phyloP scores from a whole-genome alignment of 2,113 vertebrate genomes.

The Urocynchramus pylzowi region DNA sequence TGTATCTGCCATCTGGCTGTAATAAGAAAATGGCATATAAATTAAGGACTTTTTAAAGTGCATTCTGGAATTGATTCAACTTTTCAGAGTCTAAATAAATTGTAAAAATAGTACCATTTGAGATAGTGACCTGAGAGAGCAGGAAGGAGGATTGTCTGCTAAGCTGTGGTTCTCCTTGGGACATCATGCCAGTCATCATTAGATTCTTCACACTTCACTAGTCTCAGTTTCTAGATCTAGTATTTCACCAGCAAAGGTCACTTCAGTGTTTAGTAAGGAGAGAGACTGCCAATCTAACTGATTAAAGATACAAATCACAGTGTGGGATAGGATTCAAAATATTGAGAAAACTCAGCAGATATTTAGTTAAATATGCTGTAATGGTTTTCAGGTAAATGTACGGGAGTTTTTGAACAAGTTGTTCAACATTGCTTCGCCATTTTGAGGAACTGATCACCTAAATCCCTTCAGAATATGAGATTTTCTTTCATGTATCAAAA shows the following conservation, averaged over 20 bases:
- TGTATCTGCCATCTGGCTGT: neutral
- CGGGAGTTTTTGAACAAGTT: neutral
- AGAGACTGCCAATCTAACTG: neutral
- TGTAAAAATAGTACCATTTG: neutral
- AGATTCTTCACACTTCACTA: neutral
- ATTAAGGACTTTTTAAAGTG: neutral
- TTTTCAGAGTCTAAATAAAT: neutral
- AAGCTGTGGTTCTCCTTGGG: neutral
- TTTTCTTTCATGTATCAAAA: conserved; percentile 16
- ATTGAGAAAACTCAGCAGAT: neutral
- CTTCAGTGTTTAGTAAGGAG: neutral
- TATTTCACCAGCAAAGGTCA: neutral
- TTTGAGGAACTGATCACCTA: conserved; percentile 25
- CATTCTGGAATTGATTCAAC: neutral
- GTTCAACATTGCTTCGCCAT: neutral
- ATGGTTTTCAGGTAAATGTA: conserved; percentile 6
- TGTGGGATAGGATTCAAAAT: neutral
- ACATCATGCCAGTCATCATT: conserved; percentile 9
- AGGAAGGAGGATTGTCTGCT: neutral
- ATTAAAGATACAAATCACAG: conserved; percentile 38
- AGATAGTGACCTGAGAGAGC: neutral
- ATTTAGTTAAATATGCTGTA: conserved; percentile 8
- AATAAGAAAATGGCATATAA: neutral
- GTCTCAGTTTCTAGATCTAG: neutral
- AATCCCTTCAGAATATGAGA: neutral